Conservation (phyloP, 1,140 invertebrate genomes). For the Bathynomus jamesi region DNA sequence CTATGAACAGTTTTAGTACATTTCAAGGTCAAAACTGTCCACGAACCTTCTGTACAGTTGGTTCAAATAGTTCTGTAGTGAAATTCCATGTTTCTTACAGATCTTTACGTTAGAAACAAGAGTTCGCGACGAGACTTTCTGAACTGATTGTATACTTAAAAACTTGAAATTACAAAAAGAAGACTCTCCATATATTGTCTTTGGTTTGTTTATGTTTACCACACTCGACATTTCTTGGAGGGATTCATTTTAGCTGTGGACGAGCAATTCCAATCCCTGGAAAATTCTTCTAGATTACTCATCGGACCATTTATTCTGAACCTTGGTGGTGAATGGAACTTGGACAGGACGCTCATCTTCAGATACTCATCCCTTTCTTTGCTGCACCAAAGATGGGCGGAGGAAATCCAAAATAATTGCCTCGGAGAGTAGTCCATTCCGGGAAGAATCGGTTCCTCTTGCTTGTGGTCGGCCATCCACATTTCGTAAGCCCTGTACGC, state of each 20-base stretch:
- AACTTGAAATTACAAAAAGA: no score
- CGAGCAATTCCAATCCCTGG: conserved; percentile 75
- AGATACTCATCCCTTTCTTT: conserved; percentile 21
- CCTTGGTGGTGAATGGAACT: conserved; percentile 60
- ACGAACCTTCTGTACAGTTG: no score
- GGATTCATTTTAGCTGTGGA: conserved; percentile 79
- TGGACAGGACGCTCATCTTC: conserved; percentile 22
- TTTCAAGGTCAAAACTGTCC: no score
- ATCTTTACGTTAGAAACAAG: no score
- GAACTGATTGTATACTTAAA: no score
- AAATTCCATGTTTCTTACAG: no score
- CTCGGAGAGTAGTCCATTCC: conserved; percentile 65
- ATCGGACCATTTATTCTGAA: conserved; percentile 81
- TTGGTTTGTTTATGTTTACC: no score
- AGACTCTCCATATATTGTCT: no score
- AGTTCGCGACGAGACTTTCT: no score
- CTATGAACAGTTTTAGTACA: no score
- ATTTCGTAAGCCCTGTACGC: conserved; percentile 69
- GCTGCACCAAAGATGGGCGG: conserved; percentile 34
- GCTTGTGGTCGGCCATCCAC: conserved; percentile 37
- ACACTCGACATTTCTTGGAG: conserved; percentile 60
- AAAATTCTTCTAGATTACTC: conserved; percentile 81
- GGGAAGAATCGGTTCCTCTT: conserved; percentile 54
- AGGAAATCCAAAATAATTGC: conserved; percentile 64
- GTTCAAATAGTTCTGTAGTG: no score